Evolutionary conservation across 2,888 invertebrate species (phyloP).

Genomic region (Mimas tiliae): DNA sequence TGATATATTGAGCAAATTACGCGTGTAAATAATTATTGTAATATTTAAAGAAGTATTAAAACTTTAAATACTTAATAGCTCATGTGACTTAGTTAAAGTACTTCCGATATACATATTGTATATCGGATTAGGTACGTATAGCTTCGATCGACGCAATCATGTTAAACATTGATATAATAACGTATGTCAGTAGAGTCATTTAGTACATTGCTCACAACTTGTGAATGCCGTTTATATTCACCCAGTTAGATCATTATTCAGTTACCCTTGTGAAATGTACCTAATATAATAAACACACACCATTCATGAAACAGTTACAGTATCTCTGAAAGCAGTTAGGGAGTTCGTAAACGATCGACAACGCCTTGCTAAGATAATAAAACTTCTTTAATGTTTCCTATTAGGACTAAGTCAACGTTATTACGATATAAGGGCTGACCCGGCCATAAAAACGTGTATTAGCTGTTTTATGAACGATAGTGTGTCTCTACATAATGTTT

Average conservation of each 20-base stretch:
- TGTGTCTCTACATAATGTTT: slow-evolving; percentile 1
- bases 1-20: too few species aligned
- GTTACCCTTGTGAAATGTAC: neutral
- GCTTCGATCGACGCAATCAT: neutral
- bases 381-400: slow-evolving; percentile 41
- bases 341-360: slow-evolving; percentile 52
- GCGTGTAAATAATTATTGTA: too few species aligned
- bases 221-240: neutral
- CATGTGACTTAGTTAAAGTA: too few species aligned
- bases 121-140: too few species aligned
- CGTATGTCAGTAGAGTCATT: neutral
- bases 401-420: slow-evolving; percentile 31
- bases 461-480: slow-evolving; percentile 26
- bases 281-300: slow-evolving; percentile 4
- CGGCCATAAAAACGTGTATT: slow-evolving; percentile 28
- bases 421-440: slow-evolving; percentile 25
- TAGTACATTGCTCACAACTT: neutral
- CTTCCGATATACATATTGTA: too few species aligned
- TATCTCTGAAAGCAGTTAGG: slow-evolving; percentile 46
- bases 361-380: slow-evolving; percentile 60
- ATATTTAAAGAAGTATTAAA: too few species aligned
- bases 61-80: too few species aligned
- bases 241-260: neutral
- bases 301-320: slow-evolving; percentile 6
- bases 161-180: neutral